Evolutionary conservation across 2,797 vertebrate species (phyloP).

Genomic region (Myiotriccus ornatus): DNA sequence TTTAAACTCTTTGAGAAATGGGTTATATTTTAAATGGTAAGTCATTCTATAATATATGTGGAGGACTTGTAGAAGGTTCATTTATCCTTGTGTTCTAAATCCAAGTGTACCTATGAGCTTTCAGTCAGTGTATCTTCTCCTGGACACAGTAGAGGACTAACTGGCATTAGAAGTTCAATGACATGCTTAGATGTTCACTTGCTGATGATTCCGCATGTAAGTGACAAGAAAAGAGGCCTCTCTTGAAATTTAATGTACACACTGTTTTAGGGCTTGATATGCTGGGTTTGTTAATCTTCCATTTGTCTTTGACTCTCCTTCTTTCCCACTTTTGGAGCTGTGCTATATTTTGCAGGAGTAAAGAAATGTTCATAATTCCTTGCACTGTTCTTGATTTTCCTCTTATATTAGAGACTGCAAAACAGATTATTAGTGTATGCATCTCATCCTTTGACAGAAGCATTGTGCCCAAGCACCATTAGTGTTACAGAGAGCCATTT

Average conservation of each 20-base stretch:
- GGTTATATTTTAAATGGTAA: neutral
- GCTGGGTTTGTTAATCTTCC: fast-evolving
- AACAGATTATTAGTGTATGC: neutral
- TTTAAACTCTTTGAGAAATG: neutral
- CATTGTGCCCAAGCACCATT: neutral
- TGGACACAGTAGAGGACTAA: neutral
- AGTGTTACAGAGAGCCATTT: neutral
- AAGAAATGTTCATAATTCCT: neutral
- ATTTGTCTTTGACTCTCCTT: neutral
- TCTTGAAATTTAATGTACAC: neutral
- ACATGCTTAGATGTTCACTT: neutral
- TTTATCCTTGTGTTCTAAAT: neutral
- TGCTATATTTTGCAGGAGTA: neutral
- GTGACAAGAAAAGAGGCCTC: neutral
- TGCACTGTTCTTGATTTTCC: neutral
- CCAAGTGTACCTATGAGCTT: neutral
- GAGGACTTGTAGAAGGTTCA: neutral
- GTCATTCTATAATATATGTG: neutral
- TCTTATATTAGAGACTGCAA: neutral
- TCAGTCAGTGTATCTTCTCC: neutral
- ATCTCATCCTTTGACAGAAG: neutral
- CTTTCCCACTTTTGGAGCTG: neutral
- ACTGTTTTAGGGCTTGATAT: neutral
- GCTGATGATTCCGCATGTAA: neutral
- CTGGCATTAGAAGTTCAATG: neutral